A percentile compares a stretch with the other conserved stretches of the same genome.
These are phyloP conservation scores for Seriola dumerili DNA, from an alignment of 2,113 vertebrate species.

Conservation along the genomic window DNA sequence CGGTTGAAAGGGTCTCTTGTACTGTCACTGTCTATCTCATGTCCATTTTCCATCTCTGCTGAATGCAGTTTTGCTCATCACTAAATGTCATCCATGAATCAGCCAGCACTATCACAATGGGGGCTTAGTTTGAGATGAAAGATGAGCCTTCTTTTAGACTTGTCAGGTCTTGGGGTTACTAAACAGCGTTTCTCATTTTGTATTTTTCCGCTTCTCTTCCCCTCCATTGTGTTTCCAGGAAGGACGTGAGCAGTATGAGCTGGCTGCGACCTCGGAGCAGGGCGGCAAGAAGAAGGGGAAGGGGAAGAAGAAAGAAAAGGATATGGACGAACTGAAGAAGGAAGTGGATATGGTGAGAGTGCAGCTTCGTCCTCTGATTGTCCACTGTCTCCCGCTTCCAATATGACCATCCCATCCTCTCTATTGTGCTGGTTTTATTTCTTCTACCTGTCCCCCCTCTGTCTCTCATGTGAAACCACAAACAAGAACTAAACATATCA, in stretches of 20 bases:
- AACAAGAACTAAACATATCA: not conserved
- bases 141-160: not conserved
- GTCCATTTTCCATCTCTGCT: not conserved
- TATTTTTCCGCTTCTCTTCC: too few relatives aligned
- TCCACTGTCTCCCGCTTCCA: not conserved
- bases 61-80: not conserved
- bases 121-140: not conserved
- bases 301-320: conserved; percentile 89
- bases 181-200: not conserved
- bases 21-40: not conserved
- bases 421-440: not conserved
- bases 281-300: conserved; percentile 87
- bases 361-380: conserved; percentile 14
- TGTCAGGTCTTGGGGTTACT: not conserved
- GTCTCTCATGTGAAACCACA: not conserved
- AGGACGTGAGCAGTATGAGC: conserved; percentile 97
- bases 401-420: not conserved
- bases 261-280: conserved; percentile 96
- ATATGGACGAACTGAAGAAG: conserved; percentile 98
- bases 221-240: conserved; percentile 79
- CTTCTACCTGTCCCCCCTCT: not conserved
- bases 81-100: not conserved
- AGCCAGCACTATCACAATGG: not conserved
- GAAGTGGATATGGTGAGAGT: conserved; percentile 90
- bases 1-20: not conserved